Evolutionary conservation across 2,888 invertebrate species (phyloP).

Genomic region (Polydrusus pterygomalis): DNA sequence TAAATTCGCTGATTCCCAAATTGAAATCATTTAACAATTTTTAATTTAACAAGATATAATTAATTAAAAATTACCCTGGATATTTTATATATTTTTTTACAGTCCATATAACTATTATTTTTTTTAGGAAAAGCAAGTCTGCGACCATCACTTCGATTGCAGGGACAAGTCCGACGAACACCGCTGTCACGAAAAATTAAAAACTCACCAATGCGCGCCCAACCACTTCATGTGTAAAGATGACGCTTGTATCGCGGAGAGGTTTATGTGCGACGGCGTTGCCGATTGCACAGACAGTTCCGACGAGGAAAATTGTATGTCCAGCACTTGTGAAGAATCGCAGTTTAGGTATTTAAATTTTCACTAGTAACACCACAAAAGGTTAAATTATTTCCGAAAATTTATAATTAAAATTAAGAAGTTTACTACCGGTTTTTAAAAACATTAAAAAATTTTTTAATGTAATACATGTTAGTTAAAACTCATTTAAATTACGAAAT

Average conservation of each 20-base stretch:
- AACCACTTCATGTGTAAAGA: slow-evolving; percentile 74
- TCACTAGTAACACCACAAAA: too few species aligned
- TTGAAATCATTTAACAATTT: too few species aligned
- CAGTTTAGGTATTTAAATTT: slow-evolving; percentile 67
- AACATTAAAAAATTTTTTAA: too few species aligned
- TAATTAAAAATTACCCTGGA: too few species aligned
- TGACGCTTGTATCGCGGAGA: slow-evolving; percentile 73
- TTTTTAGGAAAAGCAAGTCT: slow-evolving; percentile 67
- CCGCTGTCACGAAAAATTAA: slow-evolving; percentile 68
- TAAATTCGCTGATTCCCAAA: too few species aligned
- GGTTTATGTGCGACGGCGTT: slow-evolving; percentile 73
- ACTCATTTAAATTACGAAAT: too few species aligned
- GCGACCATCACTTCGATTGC: slow-evolving; percentile 75
- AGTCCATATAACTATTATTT: neutral
- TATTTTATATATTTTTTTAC: too few species aligned
- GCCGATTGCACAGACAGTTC: slow-evolving; percentile 73
- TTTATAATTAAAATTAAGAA: too few species aligned
- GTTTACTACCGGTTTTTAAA: too few species aligned
- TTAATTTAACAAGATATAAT: too few species aligned
- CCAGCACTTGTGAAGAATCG: slow-evolving; percentile 62
- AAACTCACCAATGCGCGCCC: slow-evolving; percentile 67
- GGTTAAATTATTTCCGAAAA: too few species aligned
- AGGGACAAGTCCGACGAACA: slow-evolving; percentile 76
- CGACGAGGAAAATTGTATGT: slow-evolving; percentile 72
- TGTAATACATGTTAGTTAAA: too few species aligned